Evolutionary conservation across 2,797 vertebrate species (phyloP), one percentile per base, ranked within the genome.

Genomic region (Morus bassanus): DNA sequence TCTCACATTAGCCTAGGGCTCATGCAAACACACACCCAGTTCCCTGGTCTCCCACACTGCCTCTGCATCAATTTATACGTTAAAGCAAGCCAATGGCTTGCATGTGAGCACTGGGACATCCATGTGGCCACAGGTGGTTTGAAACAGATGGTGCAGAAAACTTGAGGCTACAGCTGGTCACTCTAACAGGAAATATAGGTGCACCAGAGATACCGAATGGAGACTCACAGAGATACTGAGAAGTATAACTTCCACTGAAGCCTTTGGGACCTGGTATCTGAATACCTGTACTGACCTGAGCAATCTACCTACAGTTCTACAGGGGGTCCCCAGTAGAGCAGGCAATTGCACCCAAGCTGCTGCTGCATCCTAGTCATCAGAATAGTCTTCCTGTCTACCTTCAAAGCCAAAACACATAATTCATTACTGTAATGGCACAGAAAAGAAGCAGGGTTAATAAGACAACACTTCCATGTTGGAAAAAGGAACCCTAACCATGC

Each of bases 391-490:
- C 22, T 11, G 19, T 2, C 81, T 41, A 4, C 28, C 78, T 11
- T 7, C 50, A 41, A 21, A 59, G 67, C 37, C 70, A 85, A 5
- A 48, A 35, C 31, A 43, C 35, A 18, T 12, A 22, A 45, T 24
- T 70, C 21, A 7, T 14, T 14, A 6, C 28, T 35, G 30, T 15
- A 22, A 4, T 1, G 39, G 24, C 8, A 18, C 0, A 19, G 68
- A 8, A 39, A 59, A 76, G 24, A 6, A 43, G 43, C 15, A 35
- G 8, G 17, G 19, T 48, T 25, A 10, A 53, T 27, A 35, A 51
- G 61, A 22, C 37, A 51, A 9, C 21, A 28, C 27, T 25, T 70
- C 35, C 18, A 16, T 1, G 7, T 0, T 39, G 57, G 69, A 10
- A 63, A 82, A 80, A 35, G 23, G 31, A 69, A 37, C 21, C 6